phyloP scores from a whole-genome alignment of 2,797 vertebrate genomes.

The Acipenser ruthenus region DNA sequence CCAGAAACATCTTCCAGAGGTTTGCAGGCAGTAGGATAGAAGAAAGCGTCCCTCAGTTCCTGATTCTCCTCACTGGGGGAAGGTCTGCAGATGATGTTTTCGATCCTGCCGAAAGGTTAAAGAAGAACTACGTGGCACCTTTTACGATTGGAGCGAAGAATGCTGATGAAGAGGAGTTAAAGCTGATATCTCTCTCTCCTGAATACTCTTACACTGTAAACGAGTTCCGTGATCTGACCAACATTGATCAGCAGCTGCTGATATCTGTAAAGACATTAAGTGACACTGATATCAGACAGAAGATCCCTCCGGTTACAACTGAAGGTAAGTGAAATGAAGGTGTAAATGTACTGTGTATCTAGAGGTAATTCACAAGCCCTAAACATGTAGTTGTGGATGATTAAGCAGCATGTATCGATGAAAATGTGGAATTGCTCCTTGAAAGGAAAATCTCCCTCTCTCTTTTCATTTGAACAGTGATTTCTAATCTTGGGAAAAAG shows the following conservation, averaged over 20 bases:
- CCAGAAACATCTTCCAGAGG: conserved; percentile 78
- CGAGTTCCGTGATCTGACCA: conserved; percentile 69
- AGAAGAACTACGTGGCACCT: conserved; percentile 68
- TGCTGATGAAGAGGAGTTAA: conserved; percentile 65
- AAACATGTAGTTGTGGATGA: too few relatives aligned
- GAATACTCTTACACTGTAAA: conserved; percentile 67
- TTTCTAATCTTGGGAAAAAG: conserved; percentile 54
- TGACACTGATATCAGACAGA: conserved; percentile 33
- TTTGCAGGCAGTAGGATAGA: conserved; percentile 85
- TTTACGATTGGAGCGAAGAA: conserved; percentile 68
- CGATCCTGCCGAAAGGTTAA: conserved; percentile 64
- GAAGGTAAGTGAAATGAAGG: too few relatives aligned
- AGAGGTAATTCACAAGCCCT: too few relatives aligned
- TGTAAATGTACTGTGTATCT: too few relatives aligned
- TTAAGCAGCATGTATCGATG: too few relatives aligned
- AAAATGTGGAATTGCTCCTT: too few relatives aligned
- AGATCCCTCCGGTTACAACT: too few relatives aligned
- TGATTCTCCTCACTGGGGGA: conserved; percentile 77
- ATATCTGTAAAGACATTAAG: conserved; percentile 67
- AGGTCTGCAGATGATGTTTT: conserved; percentile 75
- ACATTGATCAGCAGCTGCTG: conserved; percentile 69
- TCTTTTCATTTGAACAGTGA: conserved; percentile 28
- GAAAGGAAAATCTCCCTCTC: too few relatives aligned
- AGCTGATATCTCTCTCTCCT: conserved; percentile 71
- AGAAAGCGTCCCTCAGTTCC: conserved; percentile 85